Conservation (phyloP, 1,140 invertebrate species). For the Gonioctena quinquepunctata region DNA sequence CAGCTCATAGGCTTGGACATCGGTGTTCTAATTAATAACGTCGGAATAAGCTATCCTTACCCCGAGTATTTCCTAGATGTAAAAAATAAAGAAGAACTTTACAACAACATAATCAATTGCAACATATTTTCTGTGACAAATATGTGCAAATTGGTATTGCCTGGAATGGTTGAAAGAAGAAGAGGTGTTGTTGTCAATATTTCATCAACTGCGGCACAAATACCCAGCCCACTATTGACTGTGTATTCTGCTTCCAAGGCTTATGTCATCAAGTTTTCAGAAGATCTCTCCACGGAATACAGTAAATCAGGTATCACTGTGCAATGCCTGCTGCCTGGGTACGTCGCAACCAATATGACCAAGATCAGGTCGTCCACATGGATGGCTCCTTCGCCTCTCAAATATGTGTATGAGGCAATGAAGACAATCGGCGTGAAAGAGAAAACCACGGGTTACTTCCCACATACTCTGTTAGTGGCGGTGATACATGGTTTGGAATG, state of each 20-base stretch:
- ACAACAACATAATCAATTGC: slow-evolving; percentile 69
- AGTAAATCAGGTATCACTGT: slow-evolving; percentile 75
- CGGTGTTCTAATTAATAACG: slow-evolving; percentile 93
- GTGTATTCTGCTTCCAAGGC: slow-evolving; percentile 91
- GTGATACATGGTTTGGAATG: slow-evolving; percentile 58
- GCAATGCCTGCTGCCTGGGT: slow-evolving; percentile 85
- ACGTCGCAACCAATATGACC: slow-evolving; percentile 93
- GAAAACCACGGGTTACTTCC: slow-evolving; percentile 78
- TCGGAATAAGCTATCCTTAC: slow-evolving; percentile 87
- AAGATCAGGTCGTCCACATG: slow-evolving; percentile 79
- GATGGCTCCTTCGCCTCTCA: slow-evolving; percentile 77
- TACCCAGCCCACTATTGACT: slow-evolving; percentile 81
- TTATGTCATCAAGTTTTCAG: slow-evolving; percentile 84
- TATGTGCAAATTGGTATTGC: slow-evolving; percentile 85
- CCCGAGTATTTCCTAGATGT: slow-evolving; percentile 83
- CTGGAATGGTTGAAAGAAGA: slow-evolving; percentile 82
- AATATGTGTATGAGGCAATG: slow-evolving; percentile 78
- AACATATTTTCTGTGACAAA: slow-evolving; percentile 77
- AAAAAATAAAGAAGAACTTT: slow-evolving; percentile 62
- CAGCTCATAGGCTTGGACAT: slow-evolving; percentile 81
- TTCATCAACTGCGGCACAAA: slow-evolving; percentile 79
- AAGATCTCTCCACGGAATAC: slow-evolving; percentile 81
- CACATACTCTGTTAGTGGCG: slow-evolving; percentile 70
- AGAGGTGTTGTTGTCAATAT: slow-evolving; percentile 92
- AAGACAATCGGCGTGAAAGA: slow-evolving; percentile 75